Conservation (phyloP, 2,113 vertebrate genomes). For the Prunella himalayana region DNA sequence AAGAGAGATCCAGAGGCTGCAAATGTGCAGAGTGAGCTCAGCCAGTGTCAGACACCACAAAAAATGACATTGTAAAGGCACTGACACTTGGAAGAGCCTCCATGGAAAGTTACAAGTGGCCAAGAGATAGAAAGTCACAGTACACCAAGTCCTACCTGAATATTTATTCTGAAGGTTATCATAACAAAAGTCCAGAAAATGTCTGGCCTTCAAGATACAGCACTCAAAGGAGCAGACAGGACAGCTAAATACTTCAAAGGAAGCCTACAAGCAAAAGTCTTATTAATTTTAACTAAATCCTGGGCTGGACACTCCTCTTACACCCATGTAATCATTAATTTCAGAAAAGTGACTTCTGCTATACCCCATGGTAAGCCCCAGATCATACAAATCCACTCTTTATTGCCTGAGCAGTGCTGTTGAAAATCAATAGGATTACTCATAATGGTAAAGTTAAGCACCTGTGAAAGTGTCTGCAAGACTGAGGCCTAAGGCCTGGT, state of each 20-base stretch:
- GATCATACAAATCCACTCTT: constrained; percentile 33
- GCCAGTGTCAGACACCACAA: neutral
- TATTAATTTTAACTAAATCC: neutral
- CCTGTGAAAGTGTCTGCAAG: constrained; percentile 11
- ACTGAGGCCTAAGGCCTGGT: neutral
- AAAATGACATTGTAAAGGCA: neutral
- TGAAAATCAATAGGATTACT: constrained; percentile 43
- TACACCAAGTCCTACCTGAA: neutral
- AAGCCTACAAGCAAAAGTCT: neutral
- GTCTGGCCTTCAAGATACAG: neutral
- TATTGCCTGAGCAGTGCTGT: neutral
- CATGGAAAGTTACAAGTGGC: neutral
- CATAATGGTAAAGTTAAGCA: constrained; percentile 24
- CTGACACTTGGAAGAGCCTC: neutral
- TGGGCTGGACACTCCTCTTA: neutral
- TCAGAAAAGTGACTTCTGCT: neutral
- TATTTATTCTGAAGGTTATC: neutral
- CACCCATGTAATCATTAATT: neutral
- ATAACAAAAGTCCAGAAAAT: neutral
- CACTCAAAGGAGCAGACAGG: neutral
- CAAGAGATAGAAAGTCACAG: neutral
- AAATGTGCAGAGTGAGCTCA: neutral
- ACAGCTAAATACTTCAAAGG: neutral
- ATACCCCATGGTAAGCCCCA: neutral
- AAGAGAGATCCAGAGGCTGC: neutral